Evolutionary conservation across 1,140 invertebrate genomes (phyloP), one percentile per base, ranked within the genome.

Genomic region (Pteromalus puparum): DNA sequence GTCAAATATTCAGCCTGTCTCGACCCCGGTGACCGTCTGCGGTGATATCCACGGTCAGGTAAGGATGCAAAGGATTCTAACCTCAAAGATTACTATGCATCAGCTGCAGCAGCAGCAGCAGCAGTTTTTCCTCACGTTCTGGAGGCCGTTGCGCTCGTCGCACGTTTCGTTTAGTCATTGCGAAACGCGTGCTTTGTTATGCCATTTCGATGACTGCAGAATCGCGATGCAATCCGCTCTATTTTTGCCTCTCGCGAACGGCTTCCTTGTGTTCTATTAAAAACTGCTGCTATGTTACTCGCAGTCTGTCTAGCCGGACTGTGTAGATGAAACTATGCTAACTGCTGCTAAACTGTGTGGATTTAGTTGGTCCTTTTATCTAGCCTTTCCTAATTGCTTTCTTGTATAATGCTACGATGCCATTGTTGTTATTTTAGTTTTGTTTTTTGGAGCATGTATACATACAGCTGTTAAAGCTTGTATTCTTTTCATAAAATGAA

Each of bases 41-140:
- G 98, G 98, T 53, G 98, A 99, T 93, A 98, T 99, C 89, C 98
- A 99, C 93, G 98, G 98, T 86, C 98, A 98, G 95, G 97, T 97
- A 93, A 94, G 87, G 78, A 53, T 86, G 18, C 34, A 82, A 72
- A 79, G 73, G 21, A 68, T 38, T 86, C 85, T 92, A 92, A 91
- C 90, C 90, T 92, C 81, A 85, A 85, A 88, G 72, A 79, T 53
- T 21, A 21, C 0, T 18, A 24, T 26, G 10, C 61, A 24, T 73
- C 61, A 12, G 67, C 21, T 42, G 48, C 15, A 34, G 3, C 30
- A 34, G 30, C 30, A 34, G 30, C 30, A 42, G n/a, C 24, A 13
- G 12, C 30, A 83, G 42, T 77, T 76, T 75, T 82, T 87, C 87
- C 38, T 87, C 67, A 73, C 34, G 70, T 87, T 88, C 81, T 83